Percentiles rank a stretch among this genome's conserved stretches.
phyloP scores from a whole-genome alignment of 2,797 vertebrate genomes.

The Pseudomugil tenellus region DNA sequence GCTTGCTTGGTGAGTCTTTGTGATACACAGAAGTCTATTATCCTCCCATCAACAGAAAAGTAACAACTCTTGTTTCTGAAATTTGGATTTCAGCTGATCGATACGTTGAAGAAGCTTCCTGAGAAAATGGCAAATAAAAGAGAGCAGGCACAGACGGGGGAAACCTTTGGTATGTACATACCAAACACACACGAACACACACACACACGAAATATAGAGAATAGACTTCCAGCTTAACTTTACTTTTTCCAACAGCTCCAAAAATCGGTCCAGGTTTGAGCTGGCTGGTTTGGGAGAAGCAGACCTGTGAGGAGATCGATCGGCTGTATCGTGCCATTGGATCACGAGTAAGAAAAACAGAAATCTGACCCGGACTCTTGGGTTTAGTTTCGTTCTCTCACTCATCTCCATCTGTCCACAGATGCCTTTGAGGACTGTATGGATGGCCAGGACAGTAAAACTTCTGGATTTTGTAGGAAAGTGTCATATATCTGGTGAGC shows the following conservation, averaged over 20 bases:
- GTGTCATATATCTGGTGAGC: constrained; percentile 82
- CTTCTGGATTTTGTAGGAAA: constrained; percentile 89
- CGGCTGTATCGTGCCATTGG: constrained; percentile 88
- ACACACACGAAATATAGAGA: not conserved
- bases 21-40: not conserved
- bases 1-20: constrained; percentile 84
- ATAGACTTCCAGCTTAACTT: not conserved
- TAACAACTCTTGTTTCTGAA: not conserved
- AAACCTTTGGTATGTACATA: constrained; percentile 85
- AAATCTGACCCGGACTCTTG: not conserved
- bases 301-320: constrained; percentile 86
- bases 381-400: not conserved
- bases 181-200: not conserved
- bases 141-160: constrained; percentile 86
- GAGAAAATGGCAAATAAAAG: constrained; percentile 82
- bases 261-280: constrained; percentile 86
- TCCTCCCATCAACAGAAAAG: not conserved
- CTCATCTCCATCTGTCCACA: constrained; percentile 49
- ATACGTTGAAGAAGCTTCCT: constrained; percentile 87
- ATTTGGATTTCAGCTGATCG: constrained; percentile 83
- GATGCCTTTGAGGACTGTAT: constrained; percentile 89
- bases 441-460: constrained; percentile 87
- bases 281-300: constrained; percentile 92
- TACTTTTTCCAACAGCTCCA: constrained; percentile 80
- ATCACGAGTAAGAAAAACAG: constrained; percentile 80